Evolutionary conservation across 2,797 vertebrate genomes (phyloP).

Genomic region (Pteronotus mesoamericanus): DNA sequence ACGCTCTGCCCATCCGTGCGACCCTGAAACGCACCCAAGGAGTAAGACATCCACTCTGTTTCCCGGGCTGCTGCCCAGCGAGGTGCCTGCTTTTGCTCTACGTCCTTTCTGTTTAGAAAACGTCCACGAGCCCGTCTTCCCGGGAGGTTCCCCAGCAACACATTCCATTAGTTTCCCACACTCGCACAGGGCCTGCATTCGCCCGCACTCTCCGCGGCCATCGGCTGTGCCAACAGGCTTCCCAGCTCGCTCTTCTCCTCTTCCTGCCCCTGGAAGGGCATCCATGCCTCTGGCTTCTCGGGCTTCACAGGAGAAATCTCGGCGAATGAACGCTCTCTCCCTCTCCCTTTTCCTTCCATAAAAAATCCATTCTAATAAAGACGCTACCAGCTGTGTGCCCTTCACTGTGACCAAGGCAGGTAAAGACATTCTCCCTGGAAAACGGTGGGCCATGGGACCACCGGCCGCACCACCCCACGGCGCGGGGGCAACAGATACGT

Average conservation of each 20-base stretch:
- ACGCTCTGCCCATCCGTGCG: neutral
- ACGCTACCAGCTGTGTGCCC: neutral
- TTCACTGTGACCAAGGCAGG: neutral
- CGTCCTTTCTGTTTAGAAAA: neutral
- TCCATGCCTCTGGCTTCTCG: rapidly evolving
- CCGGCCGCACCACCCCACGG: rapidly evolving
- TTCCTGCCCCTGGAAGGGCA: too few relatives aligned
- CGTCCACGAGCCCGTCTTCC: neutral
- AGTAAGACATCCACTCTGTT: neutral
- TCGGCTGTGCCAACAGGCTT: neutral
- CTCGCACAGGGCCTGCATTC: neutral
- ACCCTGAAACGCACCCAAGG: neutral
- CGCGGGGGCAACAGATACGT: rapidly evolving
- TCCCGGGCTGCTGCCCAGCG: too few relatives aligned
- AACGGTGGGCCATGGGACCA: neutral
- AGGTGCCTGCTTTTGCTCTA: too few relatives aligned
- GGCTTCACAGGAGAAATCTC: neutral
- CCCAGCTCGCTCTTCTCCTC: neutral
- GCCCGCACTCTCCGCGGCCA: neutral
- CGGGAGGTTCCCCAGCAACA: rapidly evolving
- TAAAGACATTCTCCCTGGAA: neutral
- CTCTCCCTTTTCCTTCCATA: neutral
- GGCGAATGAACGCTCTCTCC: neutral
- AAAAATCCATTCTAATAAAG: neutral
- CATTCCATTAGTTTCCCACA: too few relatives aligned